Evolutionary conservation across 2,797 vertebrate species (phyloP), one percentile per base, ranked within the genome.

Genomic region (Oreochromis mossambicus): DNA sequence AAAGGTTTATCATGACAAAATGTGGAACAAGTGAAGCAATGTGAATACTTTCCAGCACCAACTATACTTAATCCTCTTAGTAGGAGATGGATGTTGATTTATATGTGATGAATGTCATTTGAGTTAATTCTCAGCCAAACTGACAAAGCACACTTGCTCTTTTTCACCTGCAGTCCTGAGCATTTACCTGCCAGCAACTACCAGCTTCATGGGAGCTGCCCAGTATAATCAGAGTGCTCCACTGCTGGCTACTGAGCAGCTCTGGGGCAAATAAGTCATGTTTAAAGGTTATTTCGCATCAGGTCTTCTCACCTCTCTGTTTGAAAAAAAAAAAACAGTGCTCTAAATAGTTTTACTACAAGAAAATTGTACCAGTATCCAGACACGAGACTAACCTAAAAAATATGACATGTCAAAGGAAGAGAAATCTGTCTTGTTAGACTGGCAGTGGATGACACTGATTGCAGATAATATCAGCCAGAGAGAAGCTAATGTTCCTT

Each of bases 391-490:
- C 9, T 7, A 43, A 19, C n/a, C 54, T 83, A 32, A n/a, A 21
- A 48, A 50, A 79, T 7, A 38, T 41, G 2, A 58, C 52, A 46
- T 24, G 7, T 14, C 41, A 73, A 29, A 19, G 21, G 41, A 24
- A 77, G 43, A 10, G 26, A 66, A 86, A 91, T 86, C 61, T 70
- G 4, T 10, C 66, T 19, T 1, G 38, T 90, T 84, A 86, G 78
- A 52, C 7, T 17, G 51, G 52, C 11, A 41, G 36, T 36, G 34
- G 78, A 80, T 43, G 41, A 21, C 14, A 41, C 38, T 88, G 73
- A 87, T 91, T 88, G 15, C 66, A 86, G 81, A 82, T 70, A 87
- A 88, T 89, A 79, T 80, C 81, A 61, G 55, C 77, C 3, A 73
- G 55, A 70, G 50, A 79, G 46, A 80, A 52, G 84, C 78, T 91